A percentile compares a stretch with the other conserved stretches of the same genome.
Evolutionary conservation across 2,888 invertebrate species (phyloP).

Genomic region (Drosophila aldrichi): DNA sequence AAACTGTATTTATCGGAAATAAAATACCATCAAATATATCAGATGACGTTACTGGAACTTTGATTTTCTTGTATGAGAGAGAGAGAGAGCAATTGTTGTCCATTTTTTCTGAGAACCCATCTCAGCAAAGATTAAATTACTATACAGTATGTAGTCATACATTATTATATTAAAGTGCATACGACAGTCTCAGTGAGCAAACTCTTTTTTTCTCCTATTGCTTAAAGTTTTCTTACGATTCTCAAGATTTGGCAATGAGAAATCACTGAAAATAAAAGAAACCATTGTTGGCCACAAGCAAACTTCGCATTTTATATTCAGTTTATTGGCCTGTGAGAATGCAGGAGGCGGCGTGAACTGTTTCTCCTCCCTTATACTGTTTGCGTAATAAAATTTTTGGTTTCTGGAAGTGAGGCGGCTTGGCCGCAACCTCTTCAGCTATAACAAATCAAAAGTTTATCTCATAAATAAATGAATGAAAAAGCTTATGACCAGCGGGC

Average conservation of each 20-base stretch:
- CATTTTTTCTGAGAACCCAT: too few species aligned
- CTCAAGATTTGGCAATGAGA: slow-evolving; percentile 21
- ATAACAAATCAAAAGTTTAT: slow-evolving; percentile 19
- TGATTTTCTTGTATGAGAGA: too few species aligned
- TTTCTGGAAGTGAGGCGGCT: background rate
- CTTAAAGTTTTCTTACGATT: slow-evolving; percentile 19
- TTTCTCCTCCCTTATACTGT: background rate
- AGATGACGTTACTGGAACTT: too few species aligned
- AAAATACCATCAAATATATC: too few species aligned
- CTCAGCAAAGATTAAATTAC: background rate
- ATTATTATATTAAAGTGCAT: background rate
- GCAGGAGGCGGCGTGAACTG: background rate
- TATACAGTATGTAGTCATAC: background rate
- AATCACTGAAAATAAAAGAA: slow-evolving; percentile 18
- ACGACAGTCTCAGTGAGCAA: background rate
- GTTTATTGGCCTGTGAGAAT: slow-evolving; percentile 29
- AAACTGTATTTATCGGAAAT: too few species aligned
- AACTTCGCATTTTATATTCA: slow-evolving; percentile 53
- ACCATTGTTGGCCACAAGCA: slow-evolving; percentile 45
- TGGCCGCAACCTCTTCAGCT: slow-evolving; percentile 1
- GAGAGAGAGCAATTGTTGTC: too few species aligned
- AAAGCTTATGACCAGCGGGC: slow-evolving; percentile 14
- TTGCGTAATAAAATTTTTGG: slow-evolving; percentile 8
- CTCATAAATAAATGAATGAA: slow-evolving; percentile 18
- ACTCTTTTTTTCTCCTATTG: background rate